phyloP scores from a whole-genome alignment of 2,113 vertebrate species.

The Rhea americana region DNA sequence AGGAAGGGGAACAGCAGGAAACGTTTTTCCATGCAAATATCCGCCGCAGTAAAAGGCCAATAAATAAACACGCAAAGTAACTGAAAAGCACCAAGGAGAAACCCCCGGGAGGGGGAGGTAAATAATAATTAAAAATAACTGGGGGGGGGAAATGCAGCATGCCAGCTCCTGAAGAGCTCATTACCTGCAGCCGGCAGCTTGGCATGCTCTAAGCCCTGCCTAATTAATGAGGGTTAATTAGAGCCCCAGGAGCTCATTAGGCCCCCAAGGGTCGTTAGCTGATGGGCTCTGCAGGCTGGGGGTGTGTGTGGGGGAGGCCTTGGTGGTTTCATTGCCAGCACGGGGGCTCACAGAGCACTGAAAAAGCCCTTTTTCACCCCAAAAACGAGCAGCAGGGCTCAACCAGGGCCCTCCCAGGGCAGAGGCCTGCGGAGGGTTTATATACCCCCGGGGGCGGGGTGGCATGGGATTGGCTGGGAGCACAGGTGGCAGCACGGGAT shows the following conservation, averaged over 20 bases:
- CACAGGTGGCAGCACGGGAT: neutral
- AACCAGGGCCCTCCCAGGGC: accelerated
- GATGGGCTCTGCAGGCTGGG: neutral
- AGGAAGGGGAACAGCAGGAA: conserved; percentile 56
- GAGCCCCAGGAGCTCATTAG: neutral
- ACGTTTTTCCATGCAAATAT: conserved; percentile 46
- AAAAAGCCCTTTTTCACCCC: accelerated
- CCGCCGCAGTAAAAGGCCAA: conserved; percentile 28
- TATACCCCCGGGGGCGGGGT: neutral
- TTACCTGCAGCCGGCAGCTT: neutral
- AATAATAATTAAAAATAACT: neutral
- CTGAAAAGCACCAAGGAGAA: neutral
- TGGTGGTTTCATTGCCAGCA: too few relatives aligned
- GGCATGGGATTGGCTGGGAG: neutral
- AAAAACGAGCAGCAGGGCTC: neutral
- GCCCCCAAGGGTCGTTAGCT: neutral
- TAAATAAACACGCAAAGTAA: conserved; percentile 14
- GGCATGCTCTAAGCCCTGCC: too few relatives aligned
- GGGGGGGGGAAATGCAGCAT: neutral
- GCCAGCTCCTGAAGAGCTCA: neutral
- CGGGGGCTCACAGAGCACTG: too few relatives aligned
- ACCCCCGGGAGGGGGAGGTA: neutral
- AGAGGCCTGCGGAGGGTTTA: neutral
- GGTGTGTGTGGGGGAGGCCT: too few relatives aligned
- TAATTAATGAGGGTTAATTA: neutral